Conservation (phyloP, 92 coral and sea anemone species). For the Parazoanthus atlanticus region DNA sequence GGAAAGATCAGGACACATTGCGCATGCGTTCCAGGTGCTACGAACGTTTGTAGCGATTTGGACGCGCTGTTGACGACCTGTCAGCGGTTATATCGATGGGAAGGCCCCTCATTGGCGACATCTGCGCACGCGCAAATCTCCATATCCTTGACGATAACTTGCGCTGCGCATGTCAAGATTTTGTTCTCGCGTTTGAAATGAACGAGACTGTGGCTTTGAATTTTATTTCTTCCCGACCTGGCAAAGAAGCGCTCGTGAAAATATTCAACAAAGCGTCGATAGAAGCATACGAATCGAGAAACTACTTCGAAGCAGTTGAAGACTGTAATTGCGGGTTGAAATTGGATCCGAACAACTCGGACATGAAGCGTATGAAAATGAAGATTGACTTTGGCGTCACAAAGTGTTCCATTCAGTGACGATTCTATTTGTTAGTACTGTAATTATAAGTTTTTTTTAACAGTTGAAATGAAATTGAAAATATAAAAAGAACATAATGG, state of each 20-base stretch:
- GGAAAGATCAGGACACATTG: constrained; percentile 69
- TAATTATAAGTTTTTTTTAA: background rate
- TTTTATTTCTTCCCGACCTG: constrained; percentile 76
- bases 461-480: background rate
- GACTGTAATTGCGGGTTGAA: constrained; percentile 75
- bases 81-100: constrained; percentile 76
- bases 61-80: constrained; percentile 81
- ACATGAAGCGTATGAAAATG: constrained; percentile 65
- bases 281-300: constrained; percentile 57
- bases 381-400: constrained; percentile 67
- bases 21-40: constrained; percentile 93
- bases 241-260: constrained; percentile 61
- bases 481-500: too few relatives aligned
- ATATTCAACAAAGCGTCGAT: constrained; percentile 63
- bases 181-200: constrained; percentile 74
- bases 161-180: constrained; percentile 75
- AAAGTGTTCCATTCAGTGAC: constrained; percentile 77
- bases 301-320: constrained; percentile 65
- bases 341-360: constrained; percentile 71
- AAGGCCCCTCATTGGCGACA: constrained; percentile 68
- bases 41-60: constrained; percentile 66
- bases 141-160: constrained; percentile 74
- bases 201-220: constrained; percentile 74
- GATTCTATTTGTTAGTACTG: background rate
- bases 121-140: constrained; percentile 84